Percentiles rank a stretch among this genome's conserved stretches.
phyloP scores from a whole-genome alignment of 2,888 invertebrate genomes.

The Pterostichus niger region DNA sequence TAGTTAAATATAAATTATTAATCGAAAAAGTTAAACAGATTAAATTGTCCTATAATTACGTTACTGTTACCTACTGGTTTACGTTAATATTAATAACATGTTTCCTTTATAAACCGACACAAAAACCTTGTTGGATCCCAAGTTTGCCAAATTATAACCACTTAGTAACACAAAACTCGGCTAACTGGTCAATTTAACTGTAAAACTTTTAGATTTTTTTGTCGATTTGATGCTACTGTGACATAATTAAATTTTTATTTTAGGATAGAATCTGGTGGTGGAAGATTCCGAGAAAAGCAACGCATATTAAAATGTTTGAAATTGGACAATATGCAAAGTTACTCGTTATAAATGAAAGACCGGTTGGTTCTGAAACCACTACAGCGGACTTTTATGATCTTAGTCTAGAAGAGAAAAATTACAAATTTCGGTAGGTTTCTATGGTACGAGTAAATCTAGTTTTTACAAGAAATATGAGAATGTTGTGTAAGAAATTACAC shows the following conservation, averaged over 20 bases:
- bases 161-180: conserved; percentile 40
- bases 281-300: conserved; percentile 68
- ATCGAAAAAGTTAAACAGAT: neutral
- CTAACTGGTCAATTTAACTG: conserved; percentile 1
- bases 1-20: too few relatives aligned
- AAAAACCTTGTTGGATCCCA: neutral
- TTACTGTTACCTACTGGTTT: conserved; percentile 32
- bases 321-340: conserved; percentile 71
- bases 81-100: conserved; percentile 61
- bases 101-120: neutral
- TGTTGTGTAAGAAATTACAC: neutral
- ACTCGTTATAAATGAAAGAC: conserved; percentile 69
- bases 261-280: conserved; percentile 69
- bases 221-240: too few relatives aligned
- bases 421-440: conserved; percentile 73
- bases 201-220: neutral
- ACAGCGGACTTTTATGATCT: conserved; percentile 74
- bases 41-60: neutral
- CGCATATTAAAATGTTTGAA: conserved; percentile 71
- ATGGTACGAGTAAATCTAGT: conserved; percentile 8
- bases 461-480: neutral
- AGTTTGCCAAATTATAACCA: neutral
- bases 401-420: conserved; percentile 69
- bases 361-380: conserved; percentile 66
- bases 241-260: conserved; percentile 40